These are phyloP conservation scores for Macrobrachium nipponense DNA, from an alignment of 1,140 invertebrate genomes.

Conservation along the genomic window DNA sequence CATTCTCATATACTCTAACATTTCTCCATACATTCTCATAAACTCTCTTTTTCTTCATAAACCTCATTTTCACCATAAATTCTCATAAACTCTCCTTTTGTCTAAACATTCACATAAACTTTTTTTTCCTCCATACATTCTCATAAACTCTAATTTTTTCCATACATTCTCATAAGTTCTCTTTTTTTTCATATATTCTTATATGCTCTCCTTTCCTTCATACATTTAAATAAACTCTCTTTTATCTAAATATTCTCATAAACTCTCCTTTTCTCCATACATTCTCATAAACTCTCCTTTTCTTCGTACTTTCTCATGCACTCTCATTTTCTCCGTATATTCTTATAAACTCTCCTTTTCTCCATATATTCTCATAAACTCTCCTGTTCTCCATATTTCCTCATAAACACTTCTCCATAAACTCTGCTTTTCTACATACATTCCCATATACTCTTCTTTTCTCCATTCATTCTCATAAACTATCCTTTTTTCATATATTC, in stretches of 20 bases:
- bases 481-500: background rate
- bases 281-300: background rate
- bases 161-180: too few species aligned
- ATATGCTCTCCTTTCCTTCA: background rate
- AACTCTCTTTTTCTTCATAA: background rate
- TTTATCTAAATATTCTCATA: background rate
- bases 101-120: background rate
- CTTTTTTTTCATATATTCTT: too few species aligned
- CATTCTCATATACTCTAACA: constrained; percentile 15
- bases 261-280: background rate
- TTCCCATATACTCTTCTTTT: too few species aligned
- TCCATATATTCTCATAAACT: constrained; percentile 9
- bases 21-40: constrained; percentile 17
- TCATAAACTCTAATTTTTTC: background rate
- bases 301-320: background rate
- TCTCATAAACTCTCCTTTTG: background rate
- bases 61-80: too few species aligned
- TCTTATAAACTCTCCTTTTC: background rate
- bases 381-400: background rate
- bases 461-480: background rate
- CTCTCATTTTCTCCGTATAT: background rate
- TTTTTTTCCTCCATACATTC: too few species aligned
- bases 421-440: too few species aligned
- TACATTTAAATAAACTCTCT: constrained; percentile 1
- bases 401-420: background rate